Conservation (phyloP, 2,113 vertebrate genomes). For the Osmerus mordax region DNA sequence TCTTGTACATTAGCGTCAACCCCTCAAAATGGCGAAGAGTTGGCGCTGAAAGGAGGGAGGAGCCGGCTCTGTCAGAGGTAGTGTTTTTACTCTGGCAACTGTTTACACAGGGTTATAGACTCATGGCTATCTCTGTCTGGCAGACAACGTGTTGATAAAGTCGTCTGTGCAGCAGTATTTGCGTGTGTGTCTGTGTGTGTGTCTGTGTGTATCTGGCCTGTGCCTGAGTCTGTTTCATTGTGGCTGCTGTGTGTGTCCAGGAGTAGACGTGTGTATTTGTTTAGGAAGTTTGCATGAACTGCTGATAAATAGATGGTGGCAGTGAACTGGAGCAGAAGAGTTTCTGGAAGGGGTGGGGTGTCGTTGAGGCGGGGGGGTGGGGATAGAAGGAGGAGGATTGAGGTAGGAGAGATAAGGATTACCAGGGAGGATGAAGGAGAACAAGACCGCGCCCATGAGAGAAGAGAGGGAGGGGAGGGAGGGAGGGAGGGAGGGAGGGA, state of each 20-base stretch:
- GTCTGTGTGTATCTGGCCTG: constrained; percentile 11
- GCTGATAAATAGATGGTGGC: constrained; percentile 66
- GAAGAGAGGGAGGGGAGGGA: too few relatives aligned
- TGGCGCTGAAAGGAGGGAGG: too few relatives aligned
- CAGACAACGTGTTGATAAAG: constrained; percentile 20
- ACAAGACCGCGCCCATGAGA: not conserved
- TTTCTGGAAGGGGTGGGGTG: constrained; percentile 16
- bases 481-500: too few relatives aligned
- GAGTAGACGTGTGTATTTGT: constrained; percentile 53
- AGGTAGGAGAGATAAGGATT: not conserved
- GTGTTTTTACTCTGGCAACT: too few relatives aligned
- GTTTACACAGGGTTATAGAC: too few relatives aligned
- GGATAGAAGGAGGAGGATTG: not conserved
- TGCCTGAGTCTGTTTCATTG: constrained; percentile 1
- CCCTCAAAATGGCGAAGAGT: too few relatives aligned
- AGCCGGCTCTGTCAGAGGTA: too few relatives aligned
- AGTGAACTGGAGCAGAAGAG: constrained; percentile 59
- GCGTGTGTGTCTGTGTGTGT: not conserved
- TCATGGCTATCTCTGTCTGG: too few relatives aligned
- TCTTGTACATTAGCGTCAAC: too few relatives aligned
- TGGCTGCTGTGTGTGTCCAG: constrained; percentile 1
- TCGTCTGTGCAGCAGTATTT: not conserved
- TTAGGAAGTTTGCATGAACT: constrained; percentile 50
- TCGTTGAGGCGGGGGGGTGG: too few relatives aligned
- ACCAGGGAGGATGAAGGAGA: not conserved